phyloP scores from a whole-genome alignment of 2,797 vertebrate genomes.

The Notolabrus celidotus region DNA sequence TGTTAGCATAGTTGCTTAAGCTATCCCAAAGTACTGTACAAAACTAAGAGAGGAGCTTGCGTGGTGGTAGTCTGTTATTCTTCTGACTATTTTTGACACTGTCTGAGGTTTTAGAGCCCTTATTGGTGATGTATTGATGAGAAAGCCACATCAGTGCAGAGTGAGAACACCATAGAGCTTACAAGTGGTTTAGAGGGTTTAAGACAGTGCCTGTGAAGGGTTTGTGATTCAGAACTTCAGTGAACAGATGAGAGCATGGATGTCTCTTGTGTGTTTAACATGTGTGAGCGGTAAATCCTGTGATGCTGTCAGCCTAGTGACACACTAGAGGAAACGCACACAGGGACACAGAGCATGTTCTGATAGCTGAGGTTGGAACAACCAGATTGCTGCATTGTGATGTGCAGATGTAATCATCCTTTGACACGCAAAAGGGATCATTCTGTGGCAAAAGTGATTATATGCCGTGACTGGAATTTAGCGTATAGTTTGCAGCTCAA shows the following conservation, averaged over 20 bases:
- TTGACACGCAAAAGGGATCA: conserved; percentile 72
- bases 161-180: conserved; percentile 6
- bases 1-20: not conserved
- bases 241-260: conserved; percentile 54
- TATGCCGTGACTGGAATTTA: conserved; percentile 63
- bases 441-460: conserved; percentile 63
- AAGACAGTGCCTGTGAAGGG: conserved; percentile 41
- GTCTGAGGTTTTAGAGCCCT: conserved; percentile 22
- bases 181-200: conserved; percentile 50
- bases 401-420: conserved; percentile 71
- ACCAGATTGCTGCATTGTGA: conserved; percentile 65
- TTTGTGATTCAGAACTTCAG: conserved; percentile 49
- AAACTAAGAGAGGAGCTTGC: not conserved
- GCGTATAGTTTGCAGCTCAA: conserved; percentile 52
- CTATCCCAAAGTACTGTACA: not conserved
- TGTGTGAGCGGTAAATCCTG: conserved; percentile 71
- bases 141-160: conserved; percentile 44
- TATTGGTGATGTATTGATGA: conserved; percentile 47
- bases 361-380: conserved; percentile 68
- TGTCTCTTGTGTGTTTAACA: conserved; percentile 63
- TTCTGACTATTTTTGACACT: not conserved
- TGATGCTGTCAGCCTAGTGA: conserved; percentile 64
- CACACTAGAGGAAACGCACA: conserved; percentile 51
- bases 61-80: not conserved
- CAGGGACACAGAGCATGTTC: conserved; percentile 44